Evolutionary conservation across 2,113 vertebrate genomes (phyloP), one percentile per base, ranked within the genome.

Genomic region (Bufo gargarizans): DNA sequence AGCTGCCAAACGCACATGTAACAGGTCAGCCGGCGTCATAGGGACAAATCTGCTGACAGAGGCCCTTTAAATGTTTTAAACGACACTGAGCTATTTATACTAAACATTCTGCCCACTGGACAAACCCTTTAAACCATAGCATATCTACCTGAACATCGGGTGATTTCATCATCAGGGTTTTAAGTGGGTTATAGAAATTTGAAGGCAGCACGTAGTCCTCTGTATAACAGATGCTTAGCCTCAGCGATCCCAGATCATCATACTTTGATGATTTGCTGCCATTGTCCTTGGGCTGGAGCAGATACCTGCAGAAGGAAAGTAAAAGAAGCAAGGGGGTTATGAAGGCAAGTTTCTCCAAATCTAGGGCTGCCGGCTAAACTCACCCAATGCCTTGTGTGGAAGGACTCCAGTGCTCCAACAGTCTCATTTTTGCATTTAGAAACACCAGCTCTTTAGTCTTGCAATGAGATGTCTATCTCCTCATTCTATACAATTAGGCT

Each of bases 181-280:
- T 97, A 89, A 99, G 94, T 87, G 95, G 93, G 72, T 82, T 79
- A 87, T 99, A 99, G 93, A 94, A 97, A 89, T 95, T 93, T 88
- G 98, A 96, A 9, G 97, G 96, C 94, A 99, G 96, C 78, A 99
- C 97, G n/a, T 90, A 97, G 93, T 99, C 98, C 94, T 99, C 98
- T 79, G 96, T 97, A 89, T 99, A 99, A 92, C 94, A 97, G 91
- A 99, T 96, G 91, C 97, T 98, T 91, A 99, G 91, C 59, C 97
- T 95, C 90, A 99, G 94, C 5, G 97, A 99, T 16, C 98, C 98
- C 77, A 99, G 92, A 91, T 99, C 98, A 90, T 99, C 98, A 22
- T 93, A 94, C 93, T 98, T 99, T 17, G 96, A 96, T 69, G 96
- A 90, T 90, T 99, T 99, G 91, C 95, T 98, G 90, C 98, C 97